Base-by-base conservation (phyloP, 2,888 invertebrate species). In the Furcula furcula region DNA sequence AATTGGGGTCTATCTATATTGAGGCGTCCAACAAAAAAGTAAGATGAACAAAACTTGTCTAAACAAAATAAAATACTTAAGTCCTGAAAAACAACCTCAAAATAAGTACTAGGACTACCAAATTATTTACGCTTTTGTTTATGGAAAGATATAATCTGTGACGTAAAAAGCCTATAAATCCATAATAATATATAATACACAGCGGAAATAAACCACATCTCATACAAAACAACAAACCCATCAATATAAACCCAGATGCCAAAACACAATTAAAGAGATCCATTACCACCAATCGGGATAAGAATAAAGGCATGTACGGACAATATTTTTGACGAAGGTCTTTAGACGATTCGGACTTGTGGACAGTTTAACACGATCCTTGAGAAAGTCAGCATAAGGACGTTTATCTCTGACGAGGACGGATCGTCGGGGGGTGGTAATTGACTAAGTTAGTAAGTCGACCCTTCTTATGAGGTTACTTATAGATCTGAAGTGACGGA, bases 401-500 rank as follows among this genome's bases (percentile, higher is more conserved):
- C 53, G 27, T 48, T 49, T 48, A 55, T 49, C 46, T 27, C 39
- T 44, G 44, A 29, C 40, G 39, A 34, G 45, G 40, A 42, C 48
- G 37, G 40, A 25, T 25, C 10, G 36, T 34, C 16, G 23, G 36
- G n/a, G 40, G 40, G 16, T 35, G 35, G 40, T 60, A 62, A 60
- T 60, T 64, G 55, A 48, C 38, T 48, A 50, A 55, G 53, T 55
- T 46, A 47, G 41, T 46, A 34, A 15, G 31, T 33, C 41, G 29
- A 33, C 43, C 36, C 33, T 34, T 28, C 34, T 33, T 48, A 34
- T 30, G 36, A 27, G 37, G 34, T 30, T 14, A 33, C 31, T 43
- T 38, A 30, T 23, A 30, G 25, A 31, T 22, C 12, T 19, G 30
- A 18, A 28, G 26, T 31, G 41, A 36, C 23, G 33, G 40, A 48